These are phyloP conservation scores for Trisateles emortualis DNA, from an alignment of 2,888 invertebrate species.

Conservation along the genomic window DNA sequence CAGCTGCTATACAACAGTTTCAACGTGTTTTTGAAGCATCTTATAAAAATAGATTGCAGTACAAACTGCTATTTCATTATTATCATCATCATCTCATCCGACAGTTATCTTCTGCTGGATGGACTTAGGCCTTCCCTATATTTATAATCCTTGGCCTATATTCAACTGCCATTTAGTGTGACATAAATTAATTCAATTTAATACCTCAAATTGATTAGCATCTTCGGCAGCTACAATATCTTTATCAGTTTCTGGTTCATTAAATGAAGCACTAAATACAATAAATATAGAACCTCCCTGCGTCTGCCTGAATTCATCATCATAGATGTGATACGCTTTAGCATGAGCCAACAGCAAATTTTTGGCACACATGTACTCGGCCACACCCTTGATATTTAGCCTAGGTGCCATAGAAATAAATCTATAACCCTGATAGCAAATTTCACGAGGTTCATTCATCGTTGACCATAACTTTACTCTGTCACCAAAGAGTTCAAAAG, in stretches of 20 bases:
- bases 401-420: constrained; percentile 55
- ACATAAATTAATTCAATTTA: background rate
- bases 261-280: constrained; percentile 56
- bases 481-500: constrained; percentile 76
- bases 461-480: constrained; percentile 85
- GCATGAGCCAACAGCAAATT: constrained; percentile 85
- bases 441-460: constrained; percentile 83
- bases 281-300: constrained; percentile 57
- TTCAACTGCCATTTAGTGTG: no score
- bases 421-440: constrained; percentile 76
- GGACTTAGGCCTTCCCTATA: no score
- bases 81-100: no score
- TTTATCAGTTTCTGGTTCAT: constrained; percentile 72
- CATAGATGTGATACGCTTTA: constrained; percentile 78
- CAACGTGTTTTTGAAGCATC: no score
- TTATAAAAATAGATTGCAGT: no score
- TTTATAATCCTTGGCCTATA: no score
- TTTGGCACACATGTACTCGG: constrained; percentile 78
- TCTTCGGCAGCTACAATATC: constrained; percentile 78
- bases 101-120: no score
- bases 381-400: constrained; percentile 66
- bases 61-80: no score
- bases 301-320: constrained; percentile 68
- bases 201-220: constrained; percentile 77
- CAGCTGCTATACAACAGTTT: no score